Base-by-base conservation (phyloP, 2,113 vertebrate genomes). In the Clupea harengus region DNA sequence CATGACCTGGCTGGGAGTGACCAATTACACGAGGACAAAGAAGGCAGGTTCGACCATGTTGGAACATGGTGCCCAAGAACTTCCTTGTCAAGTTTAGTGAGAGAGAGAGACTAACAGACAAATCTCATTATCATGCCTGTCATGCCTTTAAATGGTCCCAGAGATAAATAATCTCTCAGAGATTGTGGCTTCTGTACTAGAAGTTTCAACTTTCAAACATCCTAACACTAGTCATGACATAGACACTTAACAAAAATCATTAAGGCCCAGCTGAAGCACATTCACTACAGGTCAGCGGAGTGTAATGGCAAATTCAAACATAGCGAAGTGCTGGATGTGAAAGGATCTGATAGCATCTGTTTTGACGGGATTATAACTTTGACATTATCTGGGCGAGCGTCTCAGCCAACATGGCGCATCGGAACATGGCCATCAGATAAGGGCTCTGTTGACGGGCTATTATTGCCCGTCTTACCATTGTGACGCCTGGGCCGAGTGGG, bases 261-360 rank as follows among this genome's bases (percentile, higher is more conserved):
- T 28, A 64, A 3, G 18, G n/a, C 57, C 57, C 6, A 13, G 64
- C 25, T 15, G 10, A 72, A 72, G n/a, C 64, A 10, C 64, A 32
- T 72, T 32, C 25, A 72, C 39, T 2, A 13, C 7, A 4, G 67
- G 67, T 15, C 67, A 28, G 28, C 11, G 11, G 46, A 50, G 49
- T 64, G 64, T 20, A 39, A 39, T 32, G 25, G 72, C 28, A 5
- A 44, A 32, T 78, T 78, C 10, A 39, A 78, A 78, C 72, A 11
- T 32, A 13, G 72, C 72, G 22, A 60, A 60, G 54, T 60, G 54
- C 18, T 60, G 6, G 92, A 92, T 91, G 88, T 91, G 88, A 92
- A 91, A 93, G 92, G 91, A 89, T 75, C 72, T 83, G 94, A 94
- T 94, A 93, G 85, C 89, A 93, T 94, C 92, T 94, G 94, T 94